phyloP scores from a whole-genome alignment of 2,113 vertebrate species.

The Cyprinodon variegatus region DNA sequence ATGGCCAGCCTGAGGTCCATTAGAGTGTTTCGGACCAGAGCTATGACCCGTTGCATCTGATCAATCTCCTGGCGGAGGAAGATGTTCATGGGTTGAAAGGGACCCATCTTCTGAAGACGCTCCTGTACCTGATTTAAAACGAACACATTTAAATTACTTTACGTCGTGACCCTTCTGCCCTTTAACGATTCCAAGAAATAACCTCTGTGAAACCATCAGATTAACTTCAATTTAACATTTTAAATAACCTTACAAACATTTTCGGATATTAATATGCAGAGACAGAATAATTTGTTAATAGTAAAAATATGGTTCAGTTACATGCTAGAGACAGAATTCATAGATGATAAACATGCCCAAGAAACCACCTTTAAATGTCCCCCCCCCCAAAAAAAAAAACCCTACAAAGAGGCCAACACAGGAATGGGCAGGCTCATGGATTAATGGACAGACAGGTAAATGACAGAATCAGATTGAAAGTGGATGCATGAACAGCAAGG shows the following conservation, averaged over 20 bases:
- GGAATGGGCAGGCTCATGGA: too few relatives aligned
- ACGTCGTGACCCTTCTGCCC: neutral
- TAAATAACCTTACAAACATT: neutral
- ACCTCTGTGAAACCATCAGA: too few relatives aligned
- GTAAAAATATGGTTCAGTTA: neutral
- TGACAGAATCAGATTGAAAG: too few relatives aligned
- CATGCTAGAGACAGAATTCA: neutral
- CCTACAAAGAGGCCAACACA: too few relatives aligned
- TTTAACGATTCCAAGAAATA: neutral
- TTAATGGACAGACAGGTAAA: too few relatives aligned
- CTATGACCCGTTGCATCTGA: conserved; percentile 88
- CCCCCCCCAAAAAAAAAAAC: neutral
- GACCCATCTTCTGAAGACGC: conserved; percentile 87
- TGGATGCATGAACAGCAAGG: too few relatives aligned
- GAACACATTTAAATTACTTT: neutral
- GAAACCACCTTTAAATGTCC: neutral
- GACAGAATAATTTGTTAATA: neutral
- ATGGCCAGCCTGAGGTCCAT: conserved; percentile 92
- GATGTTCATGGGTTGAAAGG: conserved; percentile 94
- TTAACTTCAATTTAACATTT: too few relatives aligned
- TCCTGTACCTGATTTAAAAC: conserved; percentile 84
- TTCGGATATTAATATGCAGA: neutral
- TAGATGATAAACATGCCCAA: neutral
- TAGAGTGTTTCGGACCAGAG: conserved; percentile 87
- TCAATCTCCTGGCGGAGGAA: conserved; percentile 94